phyloP scores from a whole-genome alignment of 37 sponge, comb jelly and placozoan species.

The Eunapius fragilis region DNA sequence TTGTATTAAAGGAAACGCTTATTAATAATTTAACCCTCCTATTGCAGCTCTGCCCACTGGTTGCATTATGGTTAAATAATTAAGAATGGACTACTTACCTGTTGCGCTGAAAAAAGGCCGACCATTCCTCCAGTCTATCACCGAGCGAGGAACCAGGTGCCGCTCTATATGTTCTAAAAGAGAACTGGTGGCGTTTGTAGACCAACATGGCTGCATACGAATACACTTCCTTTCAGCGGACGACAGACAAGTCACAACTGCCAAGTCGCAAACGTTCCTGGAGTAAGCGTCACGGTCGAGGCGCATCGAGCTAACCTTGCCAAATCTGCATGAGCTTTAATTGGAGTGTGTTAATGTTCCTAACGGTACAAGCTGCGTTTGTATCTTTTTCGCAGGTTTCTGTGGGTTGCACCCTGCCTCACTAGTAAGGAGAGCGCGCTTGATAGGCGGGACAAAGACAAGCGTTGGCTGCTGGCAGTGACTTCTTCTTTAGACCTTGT shows the following conservation, averaged over 20 bases:
- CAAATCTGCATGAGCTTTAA: background rate
- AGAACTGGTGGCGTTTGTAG: constrained; percentile 22
- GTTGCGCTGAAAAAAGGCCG: constrained; percentile 24
- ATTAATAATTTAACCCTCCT: background rate
- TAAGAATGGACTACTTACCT: constrained; percentile 44
- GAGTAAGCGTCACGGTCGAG: constrained; percentile 19
- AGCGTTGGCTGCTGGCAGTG: constrained; percentile 41
- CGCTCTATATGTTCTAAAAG: constrained; percentile 39
- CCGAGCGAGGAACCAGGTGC: background rate
- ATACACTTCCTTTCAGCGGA: constrained; percentile 21
- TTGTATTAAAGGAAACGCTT: too few species aligned
- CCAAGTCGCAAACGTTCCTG: background rate
- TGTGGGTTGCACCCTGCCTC: constrained; percentile 26
- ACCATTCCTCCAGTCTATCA: constrained; percentile 12
- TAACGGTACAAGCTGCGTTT: background rate
- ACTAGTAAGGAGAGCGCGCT: constrained; percentile 31
- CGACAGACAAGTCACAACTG: background rate
- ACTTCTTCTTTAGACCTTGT: constrained; percentile 27
- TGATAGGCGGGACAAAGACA: constrained; percentile 8
- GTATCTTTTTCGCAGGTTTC: constrained; percentile 31
- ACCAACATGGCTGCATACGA: constrained; percentile 5
- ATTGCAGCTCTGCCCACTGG: background rate
- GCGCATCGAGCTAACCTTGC: background rate
- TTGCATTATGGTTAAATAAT: background rate
- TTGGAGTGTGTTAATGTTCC: background rate